Evolutionary conservation across 1,140 invertebrate genomes (phyloP).

Genomic region (Lysiphlebus fabarum): DNA sequence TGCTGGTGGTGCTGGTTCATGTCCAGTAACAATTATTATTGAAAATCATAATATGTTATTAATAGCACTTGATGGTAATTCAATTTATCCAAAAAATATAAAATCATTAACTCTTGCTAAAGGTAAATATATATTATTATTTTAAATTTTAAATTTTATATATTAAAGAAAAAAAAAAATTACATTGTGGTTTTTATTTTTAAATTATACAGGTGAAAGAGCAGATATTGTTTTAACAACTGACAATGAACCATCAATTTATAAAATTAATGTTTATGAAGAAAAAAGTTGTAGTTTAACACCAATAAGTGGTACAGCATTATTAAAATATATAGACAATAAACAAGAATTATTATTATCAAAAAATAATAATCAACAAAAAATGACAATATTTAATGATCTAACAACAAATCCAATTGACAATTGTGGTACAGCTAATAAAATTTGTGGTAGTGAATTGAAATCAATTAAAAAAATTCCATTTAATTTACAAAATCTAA

Average conservation of each 20-base stretch:
- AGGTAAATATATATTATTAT: no score
- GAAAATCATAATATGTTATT: conserved; percentile 68
- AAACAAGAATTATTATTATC: conserved; percentile 17
- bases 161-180: no score
- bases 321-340: conserved; percentile 57
- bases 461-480: conserved; percentile 56
- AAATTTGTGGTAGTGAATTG: conserved; percentile 61
- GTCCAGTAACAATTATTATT: conserved; percentile 68
- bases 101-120: conserved; percentile 63
- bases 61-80: conserved; percentile 74
- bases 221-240: conserved; percentile 72
- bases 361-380: conserved; percentile 28
- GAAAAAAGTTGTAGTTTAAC: conserved; percentile 48
- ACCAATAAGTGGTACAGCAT: conserved; percentile 54
- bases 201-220: conserved; percentile 61
- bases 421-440: conserved; percentile 52
- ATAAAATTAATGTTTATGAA: conserved; percentile 62
- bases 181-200: no score
- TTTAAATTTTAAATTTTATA: no score
- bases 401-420: conserved; percentile 43
- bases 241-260: conserved; percentile 55
- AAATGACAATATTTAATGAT: conserved; percentile 22
- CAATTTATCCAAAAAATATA: conserved; percentile 62
- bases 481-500: conserved; percentile 44
- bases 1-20: conserved; percentile 67